Evolutionary conservation across 2,113 vertebrate species (phyloP), one percentile per base, ranked within the genome.

Genomic region (Taurulus bubalis): DNA sequence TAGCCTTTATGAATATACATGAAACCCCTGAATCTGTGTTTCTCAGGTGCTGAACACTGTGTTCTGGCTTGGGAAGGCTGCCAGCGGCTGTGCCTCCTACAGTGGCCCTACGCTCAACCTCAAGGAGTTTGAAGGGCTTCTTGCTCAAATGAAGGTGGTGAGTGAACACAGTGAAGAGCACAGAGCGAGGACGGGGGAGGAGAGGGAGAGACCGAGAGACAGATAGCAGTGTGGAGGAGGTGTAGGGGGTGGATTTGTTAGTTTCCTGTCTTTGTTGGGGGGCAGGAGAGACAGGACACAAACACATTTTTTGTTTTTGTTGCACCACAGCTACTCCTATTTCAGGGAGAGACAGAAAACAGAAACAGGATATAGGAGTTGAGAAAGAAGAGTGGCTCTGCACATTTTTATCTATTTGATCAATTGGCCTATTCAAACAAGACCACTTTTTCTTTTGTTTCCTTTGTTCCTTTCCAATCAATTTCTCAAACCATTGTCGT

Each of bases 21-120:
- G n/a, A 47, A 63, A 58, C 9, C 20, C 24, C 4, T 5, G 53
- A 63, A 30, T 79, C 32, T 40, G 11, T 79, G 68, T 71, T 60
- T 71, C 82, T 71, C 93, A 99, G 98, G 98, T 99, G 40, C 91
- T 99, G 93, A 96, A 99, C 89, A 99, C 98, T 72, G 96, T 99
- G 89, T 99, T 98, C 91, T 99, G 98, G 98, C 95, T 99, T 73
- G 98, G 97, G 36, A 99, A 98, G 90, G 95, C 96, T 3, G 97
- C 97, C 58, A 96, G 96, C 69, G 95, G 94, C 92, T 97, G 95
- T n/a, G 83, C 96, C 0, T 95, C 95, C 1, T 99, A 96, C 56
- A 96, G 91, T 3, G 98, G 98, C 47, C 96, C 96, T 0, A 96
- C 95, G 0, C 94, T 99, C 77, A 96, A 99, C 92, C 94, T 99